Conservation (phyloP, 2,888 invertebrate genomes). For the Pseudococcus viburni region DNA sequence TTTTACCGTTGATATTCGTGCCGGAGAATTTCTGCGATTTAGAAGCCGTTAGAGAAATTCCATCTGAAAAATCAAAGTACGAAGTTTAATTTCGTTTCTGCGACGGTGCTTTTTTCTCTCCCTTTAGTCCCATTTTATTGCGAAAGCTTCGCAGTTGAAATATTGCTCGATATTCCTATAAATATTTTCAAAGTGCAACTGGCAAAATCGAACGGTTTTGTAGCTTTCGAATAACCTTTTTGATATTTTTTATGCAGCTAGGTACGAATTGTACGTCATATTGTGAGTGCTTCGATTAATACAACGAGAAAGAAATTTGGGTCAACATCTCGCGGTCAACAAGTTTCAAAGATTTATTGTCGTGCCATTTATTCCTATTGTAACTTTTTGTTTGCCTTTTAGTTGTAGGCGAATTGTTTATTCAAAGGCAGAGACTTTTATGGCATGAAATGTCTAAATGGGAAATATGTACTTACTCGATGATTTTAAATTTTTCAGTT, state of each 20-base stretch:
- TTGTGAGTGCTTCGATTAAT: neutral
- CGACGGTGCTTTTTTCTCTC: neutral
- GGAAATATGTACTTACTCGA: conserved; percentile 34
- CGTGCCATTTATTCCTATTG: neutral
- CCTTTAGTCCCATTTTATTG: neutral
- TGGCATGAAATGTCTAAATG: neutral
- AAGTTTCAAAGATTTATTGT: conserved; percentile 1
- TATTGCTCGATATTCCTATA: neutral
- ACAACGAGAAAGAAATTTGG: neutral
- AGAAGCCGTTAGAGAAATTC: conserved; percentile 69
- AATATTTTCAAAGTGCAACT: neutral
- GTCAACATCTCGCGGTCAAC: conserved; percentile 35
- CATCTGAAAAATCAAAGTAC: conserved; percentile 48
- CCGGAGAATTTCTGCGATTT: conserved; percentile 71
- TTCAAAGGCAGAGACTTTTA: neutral
- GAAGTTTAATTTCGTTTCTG: neutral
- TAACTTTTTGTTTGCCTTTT: conserved; percentile 17
- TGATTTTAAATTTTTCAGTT: conserved; percentile 73
- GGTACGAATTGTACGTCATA: neutral
- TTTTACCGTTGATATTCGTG: conserved; percentile 71
- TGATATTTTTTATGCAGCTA: neutral
- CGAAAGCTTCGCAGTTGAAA: neutral
- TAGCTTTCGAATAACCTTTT: conserved; percentile 30
- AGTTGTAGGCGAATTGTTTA: neutral
- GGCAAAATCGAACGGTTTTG: neutral